phyloP scores from a whole-genome alignment of 2,113 vertebrate species.

The Erpornis zantholeuca region DNA sequence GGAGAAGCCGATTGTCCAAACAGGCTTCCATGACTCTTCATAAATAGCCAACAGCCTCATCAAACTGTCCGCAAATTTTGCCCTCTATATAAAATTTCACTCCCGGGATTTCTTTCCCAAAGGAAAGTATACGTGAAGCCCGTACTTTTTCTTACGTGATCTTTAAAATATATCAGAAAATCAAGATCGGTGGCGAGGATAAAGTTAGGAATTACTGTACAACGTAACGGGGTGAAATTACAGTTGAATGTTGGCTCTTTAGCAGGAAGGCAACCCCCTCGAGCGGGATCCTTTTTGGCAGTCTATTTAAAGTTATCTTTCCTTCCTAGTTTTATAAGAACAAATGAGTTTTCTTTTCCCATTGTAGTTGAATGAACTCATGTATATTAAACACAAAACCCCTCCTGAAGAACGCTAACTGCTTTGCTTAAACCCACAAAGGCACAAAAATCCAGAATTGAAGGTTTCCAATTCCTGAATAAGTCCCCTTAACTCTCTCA shows the following conservation, averaged over 20 bases:
- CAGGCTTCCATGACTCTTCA: conserved; percentile 1
- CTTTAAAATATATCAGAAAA: conserved; percentile 30
- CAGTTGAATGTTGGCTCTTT: neutral
- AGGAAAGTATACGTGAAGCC: neutral
- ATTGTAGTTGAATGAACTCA: conserved; percentile 47
- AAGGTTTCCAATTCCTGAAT: conserved; percentile 35
- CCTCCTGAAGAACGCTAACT: conserved; percentile 27
- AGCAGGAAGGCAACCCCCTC: neutral
- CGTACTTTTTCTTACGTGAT: neutral
- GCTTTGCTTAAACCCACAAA: conserved; percentile 42
- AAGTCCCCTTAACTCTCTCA: conserved; percentile 49
- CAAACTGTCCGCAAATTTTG: neutral
- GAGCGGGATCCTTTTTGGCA: neutral
- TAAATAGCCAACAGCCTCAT: neutral
- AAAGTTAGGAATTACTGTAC: neutral
- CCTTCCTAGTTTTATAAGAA: conserved; percentile 44
- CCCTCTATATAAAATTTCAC: neutral
- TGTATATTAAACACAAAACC: conserved; percentile 60
- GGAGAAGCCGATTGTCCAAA: conserved; percentile 15
- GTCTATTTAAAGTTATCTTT: conserved; percentile 21
- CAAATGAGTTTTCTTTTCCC: conserved; percentile 42
- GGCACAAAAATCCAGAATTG: conserved; percentile 23
- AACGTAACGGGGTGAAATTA: neutral
- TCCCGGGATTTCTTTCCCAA: neutral
- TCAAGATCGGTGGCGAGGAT: neutral